Evolutionary conservation across 1,140 invertebrate genomes (phyloP).

Genomic region (Heliconius congener): DNA sequence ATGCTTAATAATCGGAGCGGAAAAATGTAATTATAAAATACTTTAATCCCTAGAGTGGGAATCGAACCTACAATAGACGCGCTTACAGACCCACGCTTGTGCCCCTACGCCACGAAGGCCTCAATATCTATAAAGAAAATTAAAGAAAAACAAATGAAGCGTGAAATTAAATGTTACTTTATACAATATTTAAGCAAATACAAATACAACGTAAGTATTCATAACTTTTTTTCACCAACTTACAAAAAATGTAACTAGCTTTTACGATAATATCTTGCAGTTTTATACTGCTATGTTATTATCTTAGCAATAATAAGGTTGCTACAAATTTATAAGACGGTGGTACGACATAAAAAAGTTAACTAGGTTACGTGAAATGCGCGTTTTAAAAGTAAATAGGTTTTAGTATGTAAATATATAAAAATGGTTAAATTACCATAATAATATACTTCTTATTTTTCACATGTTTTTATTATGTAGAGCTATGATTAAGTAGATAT

Average conservation of each 20-base stretch:
- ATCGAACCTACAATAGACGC: too few species aligned
- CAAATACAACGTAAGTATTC: not conserved
- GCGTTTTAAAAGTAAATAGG: not conserved
- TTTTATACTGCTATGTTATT: constrained; percentile 6
- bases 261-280: not conserved
- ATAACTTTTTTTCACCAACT: not conserved
- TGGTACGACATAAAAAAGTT: constrained; percentile 10
- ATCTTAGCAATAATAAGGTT: constrained; percentile 13
- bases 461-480: too few species aligned
- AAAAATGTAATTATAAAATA: too few species aligned
- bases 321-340: constrained; percentile 16
- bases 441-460: not conserved
- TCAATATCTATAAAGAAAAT: not conserved
- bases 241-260: not conserved
- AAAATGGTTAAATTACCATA: not conserved
- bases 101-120: too few species aligned
- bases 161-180: not conserved
- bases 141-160: not conserved
- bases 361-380: not conserved
- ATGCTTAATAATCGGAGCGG: too few species aligned
- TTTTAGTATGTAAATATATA: not conserved
- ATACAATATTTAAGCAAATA: not conserved
- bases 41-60: too few species aligned
- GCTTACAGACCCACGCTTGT: too few species aligned
- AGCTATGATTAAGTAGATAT: too few species aligned